Evolutionary conservation across 2,797 vertebrate genomes (phyloP), one percentile per base, ranked within the genome.

Genomic region (Spea hammondii): DNA sequence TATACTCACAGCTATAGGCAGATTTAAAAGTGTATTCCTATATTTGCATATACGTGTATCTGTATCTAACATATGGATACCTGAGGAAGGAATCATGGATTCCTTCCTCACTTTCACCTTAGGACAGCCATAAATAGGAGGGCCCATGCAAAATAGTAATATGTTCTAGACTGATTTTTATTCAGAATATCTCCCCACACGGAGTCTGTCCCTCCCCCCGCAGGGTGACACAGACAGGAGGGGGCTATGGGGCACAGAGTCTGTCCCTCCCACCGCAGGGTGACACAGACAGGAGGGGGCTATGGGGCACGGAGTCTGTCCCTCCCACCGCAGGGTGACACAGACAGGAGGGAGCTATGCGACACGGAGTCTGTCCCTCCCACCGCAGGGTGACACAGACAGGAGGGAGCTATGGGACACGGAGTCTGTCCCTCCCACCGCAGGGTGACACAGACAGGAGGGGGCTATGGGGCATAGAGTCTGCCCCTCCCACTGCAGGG

Each of bases 291-390:
- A 49, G 66, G 47, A 50, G 66, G 12, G 66, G 50, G 48, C 4
- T 49, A n/a, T 68, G 66, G 46, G 66, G 50, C 14, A 70, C 32
- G 49, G n/a, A 70, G 49, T 70, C 68, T 70, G n/a, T 70, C 68
- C 49, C 48, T 51, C 49, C 49, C 14, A 50, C 8, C 14, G 13
- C 48, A 50, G 68, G 68, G 50, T 70, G 68, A 70, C 14, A 53
- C 68, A 53, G 47, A 68, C 46, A 49, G 66, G 47, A 50, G 66
- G 12, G 66, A 49, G 48, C 4, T 49, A n/a, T 68, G 66, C 4
- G 66, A 49, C 14, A 70, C 32, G 49, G n/a, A 70, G 49, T 70
- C 68, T 70, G n/a, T 70, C 68, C 49, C 48, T 51, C 49, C 49
- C 14, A 50, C 8, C 17, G 7, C 48, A 50, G 68, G 68, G 50